Percentiles rank a stretch among this genome's conserved stretches.
These are phyloP conservation scores for Nothocercus julius DNA, from an alignment of 2,113 vertebrate species.

Conservation along the genomic window DNA sequence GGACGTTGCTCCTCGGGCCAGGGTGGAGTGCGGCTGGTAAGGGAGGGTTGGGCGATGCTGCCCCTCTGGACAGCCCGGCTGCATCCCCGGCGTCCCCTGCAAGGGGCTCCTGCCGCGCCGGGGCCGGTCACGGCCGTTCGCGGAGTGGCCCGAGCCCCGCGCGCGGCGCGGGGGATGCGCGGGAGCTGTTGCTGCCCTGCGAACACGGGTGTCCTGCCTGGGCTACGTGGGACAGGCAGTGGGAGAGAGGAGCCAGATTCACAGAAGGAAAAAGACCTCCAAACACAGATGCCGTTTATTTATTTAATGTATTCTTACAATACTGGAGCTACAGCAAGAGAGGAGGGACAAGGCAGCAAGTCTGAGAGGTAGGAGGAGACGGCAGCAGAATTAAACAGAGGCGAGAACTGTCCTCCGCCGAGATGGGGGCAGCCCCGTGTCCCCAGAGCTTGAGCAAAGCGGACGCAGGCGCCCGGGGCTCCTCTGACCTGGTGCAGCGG, in stretches of 20 bases:
- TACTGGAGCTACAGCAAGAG: background rate
- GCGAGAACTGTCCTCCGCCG: background rate
- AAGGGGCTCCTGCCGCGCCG: background rate
- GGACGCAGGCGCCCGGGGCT: background rate
- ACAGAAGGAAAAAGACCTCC: background rate
- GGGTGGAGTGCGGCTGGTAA: background rate
- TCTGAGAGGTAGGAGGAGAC: background rate
- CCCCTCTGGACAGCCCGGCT: background rate
- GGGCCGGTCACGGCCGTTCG: accelerated
- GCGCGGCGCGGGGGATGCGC: background rate
- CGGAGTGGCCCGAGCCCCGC: background rate
- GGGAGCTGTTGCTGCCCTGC: background rate
- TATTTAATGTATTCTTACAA: background rate
- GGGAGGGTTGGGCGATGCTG: background rate
- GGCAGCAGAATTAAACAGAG: background rate
- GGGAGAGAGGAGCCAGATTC: too few species aligned
- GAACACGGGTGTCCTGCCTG: background rate
- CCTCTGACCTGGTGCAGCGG: accelerated
- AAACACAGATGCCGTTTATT: conserved; percentile 26
- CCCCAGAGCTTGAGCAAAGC: background rate
- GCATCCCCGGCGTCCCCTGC: background rate
- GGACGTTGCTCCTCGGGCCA: background rate
- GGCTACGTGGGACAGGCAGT: background rate
- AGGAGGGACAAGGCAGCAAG: background rate
- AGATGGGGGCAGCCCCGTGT: background rate